phyloP scores from a whole-genome alignment of 2,888 invertebrate species.

The Digitonthophagus gazella region DNA sequence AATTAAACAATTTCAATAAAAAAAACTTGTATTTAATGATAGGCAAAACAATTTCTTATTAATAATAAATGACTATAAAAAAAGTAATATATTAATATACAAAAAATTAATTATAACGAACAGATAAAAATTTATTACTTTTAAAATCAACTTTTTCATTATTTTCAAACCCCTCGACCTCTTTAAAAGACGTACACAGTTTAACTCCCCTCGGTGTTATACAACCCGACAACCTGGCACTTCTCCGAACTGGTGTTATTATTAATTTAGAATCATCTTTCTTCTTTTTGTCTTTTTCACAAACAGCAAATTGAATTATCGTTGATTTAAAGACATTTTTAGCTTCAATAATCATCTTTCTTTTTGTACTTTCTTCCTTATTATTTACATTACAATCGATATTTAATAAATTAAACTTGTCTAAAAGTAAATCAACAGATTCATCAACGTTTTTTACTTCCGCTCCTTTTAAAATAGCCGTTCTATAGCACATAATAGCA shows the following conservation, averaged over 20 bases:
- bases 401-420: conserved; percentile 60
- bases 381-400: conserved; percentile 47
- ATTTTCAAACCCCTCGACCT: conserved; percentile 28
- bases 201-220: conserved; percentile 23
- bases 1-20: no score
- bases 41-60: no score
- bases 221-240: conserved; percentile 41
- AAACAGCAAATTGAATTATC: conserved; percentile 59
- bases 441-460: conserved; percentile 57
- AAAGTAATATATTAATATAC: no score
- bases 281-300: conserved; percentile 43
- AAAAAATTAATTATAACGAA: conserved; percentile 8
- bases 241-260: conserved; percentile 54
- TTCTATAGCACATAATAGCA: conserved; percentile 60
- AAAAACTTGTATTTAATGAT: no score
- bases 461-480: conserved; percentile 58
- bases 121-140: conserved; percentile 20
- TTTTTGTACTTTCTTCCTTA: conserved; percentile 29
- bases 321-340: conserved; percentile 61
- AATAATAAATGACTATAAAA: no score
- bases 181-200: conserved; percentile 28
- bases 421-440: conserved; percentile 56
- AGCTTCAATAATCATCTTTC: conserved; percentile 51
- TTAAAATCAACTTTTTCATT: conserved; percentile 21
- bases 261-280: conserved; percentile 29